phyloP scores from a whole-genome alignment of 1,140 invertebrate species.

The Brachionus calyciflorus region DNA sequence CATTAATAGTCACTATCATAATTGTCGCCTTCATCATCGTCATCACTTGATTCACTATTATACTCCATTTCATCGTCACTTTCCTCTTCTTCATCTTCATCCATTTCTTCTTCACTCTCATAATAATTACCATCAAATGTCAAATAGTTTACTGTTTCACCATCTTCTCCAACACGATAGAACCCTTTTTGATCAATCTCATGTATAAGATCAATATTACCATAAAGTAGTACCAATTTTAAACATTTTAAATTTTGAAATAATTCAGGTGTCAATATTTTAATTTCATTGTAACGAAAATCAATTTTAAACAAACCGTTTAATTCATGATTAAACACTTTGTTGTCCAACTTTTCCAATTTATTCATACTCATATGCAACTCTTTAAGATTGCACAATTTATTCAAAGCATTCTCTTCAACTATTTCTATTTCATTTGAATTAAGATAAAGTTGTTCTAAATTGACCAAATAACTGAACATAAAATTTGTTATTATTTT shows the following conservation, averaged over 20 bases:
- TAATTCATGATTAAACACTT: background rate
- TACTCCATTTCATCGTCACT: conserved; percentile 27
- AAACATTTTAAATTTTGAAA: background rate
- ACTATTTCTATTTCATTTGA: conserved; percentile 12
- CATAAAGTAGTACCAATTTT: background rate
- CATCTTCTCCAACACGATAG: background rate
- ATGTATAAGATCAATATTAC: conserved; percentile 35
- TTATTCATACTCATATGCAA: conserved; percentile 29
- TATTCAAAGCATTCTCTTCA: background rate
- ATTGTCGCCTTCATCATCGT: conserved; percentile 29
- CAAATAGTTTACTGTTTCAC: conserved; percentile 1
- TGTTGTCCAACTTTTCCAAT: background rate
- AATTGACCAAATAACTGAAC: background rate
- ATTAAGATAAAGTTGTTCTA: conserved; percentile 24
- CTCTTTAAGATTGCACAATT: background rate
- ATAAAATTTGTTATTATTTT: background rate
- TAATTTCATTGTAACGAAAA: conserved; percentile 21
- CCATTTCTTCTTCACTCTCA: conserved; percentile 23
- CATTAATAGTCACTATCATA: conserved; percentile 42
- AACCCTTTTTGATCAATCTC: conserved; percentile 5
- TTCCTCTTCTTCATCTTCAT: background rate
- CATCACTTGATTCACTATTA: background rate
- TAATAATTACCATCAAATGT: conserved; percentile 28
- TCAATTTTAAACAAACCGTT: background rate
- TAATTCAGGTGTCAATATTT: background rate